phyloP scores from a whole-genome alignment of 2,888 invertebrate genomes.

The Rhabditoides inermis region DNA sequence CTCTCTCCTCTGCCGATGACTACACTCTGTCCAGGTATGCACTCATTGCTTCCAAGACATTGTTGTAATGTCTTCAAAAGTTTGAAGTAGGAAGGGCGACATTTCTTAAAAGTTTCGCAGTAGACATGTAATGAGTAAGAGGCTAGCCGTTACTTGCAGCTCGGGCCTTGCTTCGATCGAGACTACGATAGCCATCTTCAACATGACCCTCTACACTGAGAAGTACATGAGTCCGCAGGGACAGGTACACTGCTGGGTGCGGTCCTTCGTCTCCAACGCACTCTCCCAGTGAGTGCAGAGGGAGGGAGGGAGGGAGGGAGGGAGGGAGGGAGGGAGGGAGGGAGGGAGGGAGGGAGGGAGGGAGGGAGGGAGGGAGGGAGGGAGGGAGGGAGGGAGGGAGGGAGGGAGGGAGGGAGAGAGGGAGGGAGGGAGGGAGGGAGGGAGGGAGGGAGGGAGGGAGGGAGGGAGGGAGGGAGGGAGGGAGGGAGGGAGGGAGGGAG shows the following conservation, averaged over 20 bases:
- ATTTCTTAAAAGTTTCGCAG: no score
- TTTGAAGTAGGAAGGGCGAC: no score
- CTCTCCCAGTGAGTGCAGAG: conserved; percentile 67
- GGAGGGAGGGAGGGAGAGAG: no score
- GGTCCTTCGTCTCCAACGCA: conserved; percentile 74
- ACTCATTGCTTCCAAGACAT: no score
- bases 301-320: no score
- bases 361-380: background rate
- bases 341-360: background rate
- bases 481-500: no score
- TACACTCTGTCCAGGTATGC: conserved; percentile 50
- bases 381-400: no score
- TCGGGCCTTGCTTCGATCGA: conserved; percentile 64
- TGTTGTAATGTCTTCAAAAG: no score
- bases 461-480: no score
- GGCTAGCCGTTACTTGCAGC: no score
- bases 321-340: background rate
- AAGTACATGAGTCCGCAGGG: conserved; percentile 63
- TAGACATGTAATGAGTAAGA: background rate
- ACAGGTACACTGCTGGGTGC: conserved; percentile 62
- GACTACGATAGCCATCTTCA: conserved; percentile 70
- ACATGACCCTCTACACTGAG: conserved; percentile 63
- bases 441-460: no score
- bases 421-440: no score
- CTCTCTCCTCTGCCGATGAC: conserved; percentile 51